These are phyloP conservation scores for Amphilophus citrinellus DNA, from an alignment of 2,113 vertebrate genomes.

Conservation along the genomic window DNA sequence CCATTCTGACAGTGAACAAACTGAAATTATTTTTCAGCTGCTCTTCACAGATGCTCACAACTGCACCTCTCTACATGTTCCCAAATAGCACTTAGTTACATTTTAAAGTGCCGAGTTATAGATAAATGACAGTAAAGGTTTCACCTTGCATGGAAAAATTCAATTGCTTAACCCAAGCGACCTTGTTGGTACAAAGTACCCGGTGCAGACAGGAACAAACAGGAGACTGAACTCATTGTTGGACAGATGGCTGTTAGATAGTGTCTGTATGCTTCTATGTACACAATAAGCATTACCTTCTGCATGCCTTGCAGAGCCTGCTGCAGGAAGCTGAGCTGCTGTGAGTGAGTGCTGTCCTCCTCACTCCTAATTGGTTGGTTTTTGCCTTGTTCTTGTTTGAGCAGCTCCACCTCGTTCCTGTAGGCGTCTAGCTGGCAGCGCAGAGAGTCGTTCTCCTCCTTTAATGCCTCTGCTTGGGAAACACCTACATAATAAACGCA, in stretches of 20 bases:
- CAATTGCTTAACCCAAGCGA: background rate
- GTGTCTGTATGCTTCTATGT: background rate
- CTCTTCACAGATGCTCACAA: conserved; percentile 41
- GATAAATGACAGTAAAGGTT: conserved; percentile 45
- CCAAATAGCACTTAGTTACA: conserved; percentile 19
- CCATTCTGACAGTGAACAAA: background rate
- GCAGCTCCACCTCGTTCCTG: conserved; percentile 94
- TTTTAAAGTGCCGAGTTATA: conserved; percentile 25
- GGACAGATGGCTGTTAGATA: background rate
- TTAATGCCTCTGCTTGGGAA: conserved; percentile 90
- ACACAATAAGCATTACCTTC: conserved; percentile 83
- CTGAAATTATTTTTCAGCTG: conserved; percentile 25
- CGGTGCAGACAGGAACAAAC: background rate
- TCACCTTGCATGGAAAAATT: conserved; percentile 28
- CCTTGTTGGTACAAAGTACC: conserved; percentile 17
- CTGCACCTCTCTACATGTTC: conserved; percentile 24
- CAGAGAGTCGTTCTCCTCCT: conserved; percentile 96
- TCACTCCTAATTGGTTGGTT: conserved; percentile 82
- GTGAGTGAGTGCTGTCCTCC: conserved; percentile 90
- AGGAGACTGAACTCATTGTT: background rate
- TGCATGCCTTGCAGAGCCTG: conserved; percentile 97
- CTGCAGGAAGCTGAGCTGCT: conserved; percentile 94
- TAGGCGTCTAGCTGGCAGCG: conserved; percentile 97
- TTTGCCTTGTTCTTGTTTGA: conserved; percentile 95
- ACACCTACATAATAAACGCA: conserved; percentile 67